Base-by-base conservation (phyloP, 2,113 vertebrate genomes). In the Arizona elegans region DNA sequence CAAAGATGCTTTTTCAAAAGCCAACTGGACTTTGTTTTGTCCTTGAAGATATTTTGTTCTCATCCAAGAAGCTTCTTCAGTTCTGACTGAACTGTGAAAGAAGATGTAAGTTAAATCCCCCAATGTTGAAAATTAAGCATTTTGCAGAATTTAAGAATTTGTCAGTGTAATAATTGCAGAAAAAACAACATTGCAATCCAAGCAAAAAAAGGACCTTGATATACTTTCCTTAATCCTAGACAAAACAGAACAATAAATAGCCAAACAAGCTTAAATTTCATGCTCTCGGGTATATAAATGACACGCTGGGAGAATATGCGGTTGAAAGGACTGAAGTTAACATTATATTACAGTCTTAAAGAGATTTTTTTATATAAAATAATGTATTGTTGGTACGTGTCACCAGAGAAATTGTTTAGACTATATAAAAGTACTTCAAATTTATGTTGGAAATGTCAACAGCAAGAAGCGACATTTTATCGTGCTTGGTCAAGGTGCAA, bases 221-320 rank as follows among this genome's bases (percentile, higher is more conserved):
- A 65, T 65, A 29, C 59, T 65, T 65, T 29, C 26, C 9, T 8
- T 59, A 24, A 62, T 62, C 8, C 26, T 13, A n/a, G n/a, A n/a
- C 11, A 70, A 29, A 29, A 29, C 26, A 29, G 29, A 13, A n/a
- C 5, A 6, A 70, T 70, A n/a, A 70, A 1, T 5, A 65, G 95
- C 92, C 94, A 96, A 97, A 96, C 91, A 96, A 94, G 90, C 15
- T 52, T 3, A 26, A 26, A 3, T 52, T 33, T 13, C 29, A 19
- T 90, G 17, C 1, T 65, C 29, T 53, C 12, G 33, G 47, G 0
- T 38, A 33, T 19, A 13, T 29, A 65, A 29, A 65, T 65, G 58
- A 23, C 24, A 59, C 58, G 9, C 23, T 59, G 58, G 23, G 21
- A 59, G 58, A 59, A 24, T 24, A 59, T 59, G 58, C 8, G 2